Percentiles rank a stretch among this genome's conserved stretches.
Conservation (phyloP, 1,140 invertebrate species). For the Drosophila lacteicornis region DNA sequence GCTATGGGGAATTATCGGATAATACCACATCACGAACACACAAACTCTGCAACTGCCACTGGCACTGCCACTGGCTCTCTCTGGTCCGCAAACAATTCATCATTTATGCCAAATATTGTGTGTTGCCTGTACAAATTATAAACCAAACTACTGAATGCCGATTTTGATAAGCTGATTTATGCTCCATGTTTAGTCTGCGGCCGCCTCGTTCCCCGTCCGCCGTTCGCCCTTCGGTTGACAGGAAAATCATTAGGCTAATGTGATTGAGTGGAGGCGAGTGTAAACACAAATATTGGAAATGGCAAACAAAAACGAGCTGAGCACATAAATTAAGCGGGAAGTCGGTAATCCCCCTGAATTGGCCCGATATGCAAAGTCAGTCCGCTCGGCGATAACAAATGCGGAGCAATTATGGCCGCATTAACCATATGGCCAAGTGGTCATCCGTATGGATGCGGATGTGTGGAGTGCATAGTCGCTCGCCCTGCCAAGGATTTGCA, state of each 20-base stretch:
- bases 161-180: slow-evolving; percentile 75
- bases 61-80: slow-evolving; percentile 1
- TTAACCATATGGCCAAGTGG: slow-evolving; percentile 60
- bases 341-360: slow-evolving; percentile 46
- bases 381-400: slow-evolving; percentile 64
- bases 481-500: slow-evolving; percentile 59
- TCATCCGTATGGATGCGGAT: slow-evolving; percentile 29
- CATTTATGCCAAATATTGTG: slow-evolving; percentile 50
- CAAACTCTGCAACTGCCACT: neutral
- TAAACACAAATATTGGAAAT: slow-evolving; percentile 61
- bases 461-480: slow-evolving; percentile 33
- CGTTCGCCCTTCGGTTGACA: slow-evolving; percentile 38
- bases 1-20: slow-evolving; percentile 31
- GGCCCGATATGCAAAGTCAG: slow-evolving; percentile 53
- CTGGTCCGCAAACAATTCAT: slow-evolving; percentile 51
- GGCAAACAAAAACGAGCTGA: slow-evolving; percentile 60
- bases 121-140: slow-evolving; percentile 57
- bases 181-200: slow-evolving; percentile 49
- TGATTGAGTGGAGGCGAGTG: slow-evolving; percentile 49
- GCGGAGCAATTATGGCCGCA: slow-evolving; percentile 72
- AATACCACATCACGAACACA: slow-evolving; percentile 27
- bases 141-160: slow-evolving; percentile 60
- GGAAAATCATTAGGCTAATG: slow-evolving; percentile 77
- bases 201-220: neutral
- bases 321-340: slow-evolving; percentile 53